phyloP scores from a whole-genome alignment of 1,140 invertebrate species.

The Cyrtorhinus lividipennis region DNA sequence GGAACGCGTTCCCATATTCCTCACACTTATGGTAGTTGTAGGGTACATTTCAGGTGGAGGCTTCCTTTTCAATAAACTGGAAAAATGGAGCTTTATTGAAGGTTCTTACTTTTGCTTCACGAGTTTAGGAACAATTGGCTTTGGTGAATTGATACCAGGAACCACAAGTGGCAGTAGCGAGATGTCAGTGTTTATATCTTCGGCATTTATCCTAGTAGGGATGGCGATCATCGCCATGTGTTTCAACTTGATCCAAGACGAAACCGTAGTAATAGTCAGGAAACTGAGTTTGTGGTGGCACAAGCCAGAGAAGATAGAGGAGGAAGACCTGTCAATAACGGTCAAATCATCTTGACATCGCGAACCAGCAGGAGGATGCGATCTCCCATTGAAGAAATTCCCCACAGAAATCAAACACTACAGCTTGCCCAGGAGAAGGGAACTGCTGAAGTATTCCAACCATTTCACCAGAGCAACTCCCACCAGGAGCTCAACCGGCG shows the following conservation, averaged over 20 bases:
- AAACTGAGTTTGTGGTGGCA: constrained; percentile 27
- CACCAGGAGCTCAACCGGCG: constrained; percentile 24
- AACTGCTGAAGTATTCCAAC: constrained; percentile 14
- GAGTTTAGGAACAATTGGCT: constrained; percentile 75
- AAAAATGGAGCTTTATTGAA: constrained; percentile 82
- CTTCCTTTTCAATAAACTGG: constrained; percentile 73
- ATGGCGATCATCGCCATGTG: constrained; percentile 94
- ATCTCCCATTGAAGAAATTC: constrained; percentile 29
- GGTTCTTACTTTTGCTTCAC: constrained; percentile 92
- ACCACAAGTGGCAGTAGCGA: constrained; percentile 36
- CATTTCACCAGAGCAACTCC: constrained; percentile 20
- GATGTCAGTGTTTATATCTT: constrained; percentile 60
- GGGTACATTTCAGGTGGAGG: constrained; percentile 84
- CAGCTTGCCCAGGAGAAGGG: constrained; percentile 21
- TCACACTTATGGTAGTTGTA: constrained; percentile 78
- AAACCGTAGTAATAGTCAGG: constrained; percentile 55
- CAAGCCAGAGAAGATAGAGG: constrained; percentile 27
- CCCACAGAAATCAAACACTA: constrained; percentile 22
- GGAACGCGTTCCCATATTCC: constrained; percentile 59
- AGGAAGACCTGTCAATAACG: constrained; percentile 28
- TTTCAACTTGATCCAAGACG: constrained; percentile 89
- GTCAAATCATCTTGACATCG: constrained; percentile 24
- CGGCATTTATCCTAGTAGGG: constrained; percentile 81
- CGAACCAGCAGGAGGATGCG: constrained; percentile 32
- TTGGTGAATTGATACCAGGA: constrained; percentile 64